Base-by-base conservation (phyloP, 2,113 vertebrate genomes). In the Toxotes jaculatrix region DNA sequence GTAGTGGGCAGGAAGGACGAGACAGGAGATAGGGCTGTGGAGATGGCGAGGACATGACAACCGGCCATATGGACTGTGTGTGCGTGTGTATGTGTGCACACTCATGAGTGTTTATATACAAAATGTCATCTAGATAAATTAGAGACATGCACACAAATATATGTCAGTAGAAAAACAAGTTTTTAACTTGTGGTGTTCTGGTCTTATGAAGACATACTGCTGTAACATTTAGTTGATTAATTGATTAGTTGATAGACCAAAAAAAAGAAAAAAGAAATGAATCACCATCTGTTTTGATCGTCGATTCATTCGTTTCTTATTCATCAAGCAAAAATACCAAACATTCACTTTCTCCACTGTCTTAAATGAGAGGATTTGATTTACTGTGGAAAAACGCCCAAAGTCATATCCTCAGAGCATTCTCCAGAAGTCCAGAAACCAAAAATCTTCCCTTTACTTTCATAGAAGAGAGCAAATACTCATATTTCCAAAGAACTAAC, bases 1-100 rank as follows among this genome's bases (percentile, higher is more conserved):
- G 92, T 86, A 93, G 77, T 68, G 45, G 70, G 67, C 87, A 89
- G 90, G 91, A 93, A 93, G 89, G 76, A 81, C 68, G 6, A 78
- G 86, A 80, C 78, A 65, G 82, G 88, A 90, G 88, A 92, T 91
- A 53, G 79, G 67, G 60, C 64, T 27, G 62, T 53, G 77, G 67
- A 82, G 82, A 82, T 77, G 79, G 21, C n/a, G 23, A 64, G 73
- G 82, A 82, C 82, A 69, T 79, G 87, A 78, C 86, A 78, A 73
- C 69, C 9, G 19, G 70, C 90, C 91, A 90, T 88, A 92, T 89
- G 92, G 91, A 80, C 34, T 0, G 23, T 8, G 51, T 55, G 57
- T 75, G 49, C 77, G 77, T 43, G 7, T 40, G 5, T 40, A 6
- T 27, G 27, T 27, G 27, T 27, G 27, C 27, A 27, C 27, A 27